A percentile compares a stretch with the other conserved stretches of the same genome.
These are phyloP conservation scores for Python bivittatus DNA, from an alignment of 2,113 vertebrate genomes.

Conservation along the genomic window DNA sequence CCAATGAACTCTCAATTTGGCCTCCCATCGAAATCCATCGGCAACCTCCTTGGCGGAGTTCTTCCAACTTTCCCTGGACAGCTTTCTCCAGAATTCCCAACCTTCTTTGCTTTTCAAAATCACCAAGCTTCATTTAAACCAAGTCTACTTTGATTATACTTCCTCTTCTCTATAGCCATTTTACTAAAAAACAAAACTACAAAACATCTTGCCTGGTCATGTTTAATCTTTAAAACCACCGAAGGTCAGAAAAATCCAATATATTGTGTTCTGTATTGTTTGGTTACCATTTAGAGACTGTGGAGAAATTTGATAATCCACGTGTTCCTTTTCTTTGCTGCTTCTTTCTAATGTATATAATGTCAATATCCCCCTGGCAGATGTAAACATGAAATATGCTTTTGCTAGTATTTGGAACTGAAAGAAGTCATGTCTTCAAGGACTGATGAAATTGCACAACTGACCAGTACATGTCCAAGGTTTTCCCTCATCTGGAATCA, in stretches of 20 bases:
- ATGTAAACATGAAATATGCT: background rate
- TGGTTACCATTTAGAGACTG: background rate
- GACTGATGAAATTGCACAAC: rapidly evolving
- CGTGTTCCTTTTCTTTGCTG: background rate
- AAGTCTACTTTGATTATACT: background rate
- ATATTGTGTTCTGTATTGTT: too few relatives aligned
- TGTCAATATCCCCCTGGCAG: too few relatives aligned
- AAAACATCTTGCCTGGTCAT: background rate
- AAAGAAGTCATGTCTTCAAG: background rate
- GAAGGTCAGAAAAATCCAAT: background rate
- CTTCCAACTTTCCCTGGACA: background rate
- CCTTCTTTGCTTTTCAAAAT: constrained; percentile 5
- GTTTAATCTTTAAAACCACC: background rate
- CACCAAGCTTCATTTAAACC: background rate
- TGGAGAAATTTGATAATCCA: background rate
- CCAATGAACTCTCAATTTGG: background rate
- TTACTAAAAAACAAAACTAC: background rate
- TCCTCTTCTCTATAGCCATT: background rate
- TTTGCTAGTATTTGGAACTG: background rate
- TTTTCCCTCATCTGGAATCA: too few relatives aligned
- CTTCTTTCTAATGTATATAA: background rate
- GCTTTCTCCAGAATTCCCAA: background rate
- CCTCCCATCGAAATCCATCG: background rate
- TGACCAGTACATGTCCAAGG: too few relatives aligned
- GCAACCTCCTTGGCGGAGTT: background rate